These are phyloP conservation scores for Drosophila carrolli DNA, from an alignment of 1,140 invertebrate species.

Conservation along the genomic window DNA sequence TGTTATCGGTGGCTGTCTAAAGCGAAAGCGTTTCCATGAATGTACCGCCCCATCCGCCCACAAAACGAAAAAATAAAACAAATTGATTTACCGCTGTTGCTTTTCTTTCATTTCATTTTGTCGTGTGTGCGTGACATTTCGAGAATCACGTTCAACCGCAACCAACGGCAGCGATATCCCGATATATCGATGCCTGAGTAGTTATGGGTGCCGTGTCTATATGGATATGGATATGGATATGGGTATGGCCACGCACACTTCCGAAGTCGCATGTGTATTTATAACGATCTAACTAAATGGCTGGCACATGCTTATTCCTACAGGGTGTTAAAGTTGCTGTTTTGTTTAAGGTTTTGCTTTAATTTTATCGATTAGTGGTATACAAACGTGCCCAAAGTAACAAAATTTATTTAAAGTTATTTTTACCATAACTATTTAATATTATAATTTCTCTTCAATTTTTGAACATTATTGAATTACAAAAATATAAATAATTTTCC, in stretches of 20 bases:
- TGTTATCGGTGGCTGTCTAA: slow-evolving; percentile 41
- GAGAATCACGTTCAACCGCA: slow-evolving; percentile 75
- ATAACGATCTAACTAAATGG: slow-evolving; percentile 62
- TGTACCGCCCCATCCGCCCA: neutral
- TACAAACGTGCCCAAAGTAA: neutral
- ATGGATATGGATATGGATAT: slow-evolving; percentile 42
- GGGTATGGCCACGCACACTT: slow-evolving; percentile 23
- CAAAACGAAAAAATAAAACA: slow-evolving; percentile 23
- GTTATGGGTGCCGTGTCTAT: slow-evolving; percentile 49
- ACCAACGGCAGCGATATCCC: slow-evolving; percentile 49
- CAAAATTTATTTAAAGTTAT: too few relatives aligned
- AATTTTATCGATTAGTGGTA: slow-evolving; percentile 34
- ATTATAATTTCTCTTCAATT: too few relatives aligned
- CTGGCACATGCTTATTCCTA: slow-evolving; percentile 46
- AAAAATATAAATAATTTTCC: too few relatives aligned
- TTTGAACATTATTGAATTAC: too few relatives aligned
- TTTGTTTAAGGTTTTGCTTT: slow-evolving; percentile 34
- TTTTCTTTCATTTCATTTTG: slow-evolving; percentile 39
- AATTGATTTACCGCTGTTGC: slow-evolving; percentile 45
- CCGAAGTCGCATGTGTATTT: slow-evolving; percentile 29
- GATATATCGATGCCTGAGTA: slow-evolving; percentile 57
- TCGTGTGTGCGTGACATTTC: slow-evolving; percentile 73
- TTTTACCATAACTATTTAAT: too few relatives aligned
- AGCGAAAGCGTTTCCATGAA: slow-evolving; percentile 44
- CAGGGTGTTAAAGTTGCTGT: slow-evolving; percentile 23